Conservation (phyloP, 2,113 vertebrate species). For the Haemorhous mexicanus region DNA sequence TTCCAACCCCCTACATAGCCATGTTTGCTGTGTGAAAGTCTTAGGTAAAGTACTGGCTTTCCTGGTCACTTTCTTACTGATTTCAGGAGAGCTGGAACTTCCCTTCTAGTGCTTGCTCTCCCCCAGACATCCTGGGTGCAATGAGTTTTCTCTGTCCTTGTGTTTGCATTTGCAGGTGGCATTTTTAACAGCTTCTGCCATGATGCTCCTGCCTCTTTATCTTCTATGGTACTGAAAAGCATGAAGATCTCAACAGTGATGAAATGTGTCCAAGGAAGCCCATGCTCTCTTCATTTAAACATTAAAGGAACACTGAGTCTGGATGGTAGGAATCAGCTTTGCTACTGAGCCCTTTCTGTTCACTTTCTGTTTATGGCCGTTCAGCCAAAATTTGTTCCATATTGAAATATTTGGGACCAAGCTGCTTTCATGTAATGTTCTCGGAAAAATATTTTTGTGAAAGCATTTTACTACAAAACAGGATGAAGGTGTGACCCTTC, state of each 20-base stretch:
- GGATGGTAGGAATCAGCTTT: conserved; percentile 68
- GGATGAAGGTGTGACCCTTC: not conserved
- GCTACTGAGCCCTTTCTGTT: not conserved
- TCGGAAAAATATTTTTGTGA: not conserved
- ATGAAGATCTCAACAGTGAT: conserved; percentile 81
- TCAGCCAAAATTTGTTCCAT: not conserved
- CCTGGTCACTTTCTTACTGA: not conserved
- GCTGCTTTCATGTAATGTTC: not conserved
- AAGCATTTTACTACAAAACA: not conserved
- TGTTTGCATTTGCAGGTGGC: conserved; percentile 47
- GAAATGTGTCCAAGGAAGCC: conserved; percentile 70
- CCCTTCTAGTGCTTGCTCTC: not conserved
- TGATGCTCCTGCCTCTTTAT: conserved; percentile 24
- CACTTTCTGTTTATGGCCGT: not conserved
- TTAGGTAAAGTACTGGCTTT: not conserved
- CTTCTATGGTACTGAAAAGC: conserved; percentile 63
- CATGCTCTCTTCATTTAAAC: conserved; percentile 78
- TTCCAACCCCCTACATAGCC: not conserved
- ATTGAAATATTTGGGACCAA: not conserved
- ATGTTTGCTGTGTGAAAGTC: not conserved
- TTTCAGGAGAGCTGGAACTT: not conserved
- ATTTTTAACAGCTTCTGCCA: conserved; percentile 70
- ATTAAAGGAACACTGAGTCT: conserved; percentile 69
- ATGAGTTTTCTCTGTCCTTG: not conserved
- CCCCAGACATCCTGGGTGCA: not conserved